These are phyloP conservation scores for Erpetoichthys calabaricus DNA, from an alignment of 2,797 vertebrate species.

Conservation along the genomic window DNA sequence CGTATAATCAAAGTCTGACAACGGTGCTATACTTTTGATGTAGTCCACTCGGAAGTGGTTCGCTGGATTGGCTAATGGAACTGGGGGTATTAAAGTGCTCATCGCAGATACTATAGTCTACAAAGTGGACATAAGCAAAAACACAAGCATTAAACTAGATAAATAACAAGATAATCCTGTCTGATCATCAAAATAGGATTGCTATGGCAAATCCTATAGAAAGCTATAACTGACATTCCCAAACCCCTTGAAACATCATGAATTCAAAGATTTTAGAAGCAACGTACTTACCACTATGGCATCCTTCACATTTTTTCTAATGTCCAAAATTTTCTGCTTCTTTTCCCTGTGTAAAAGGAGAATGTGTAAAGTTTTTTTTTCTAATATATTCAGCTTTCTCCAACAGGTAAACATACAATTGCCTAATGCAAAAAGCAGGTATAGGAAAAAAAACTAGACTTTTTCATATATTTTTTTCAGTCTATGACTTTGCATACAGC, in stretches of 20 bases:
- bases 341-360: conserved; percentile 73
- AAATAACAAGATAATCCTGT: conserved; percentile 30
- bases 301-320: conserved; percentile 96
- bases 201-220: conserved; percentile 18
- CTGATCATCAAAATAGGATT: conserved; percentile 44
- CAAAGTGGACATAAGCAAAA: conserved; percentile 31
- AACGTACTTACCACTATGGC: conserved; percentile 80
- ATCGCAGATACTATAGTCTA: conserved; percentile 90
- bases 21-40: conserved; percentile 85
- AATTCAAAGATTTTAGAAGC: conserved; percentile 17
- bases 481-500: too few relatives aligned
- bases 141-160: conserved; percentile 30
- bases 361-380: conserved; percentile 24
- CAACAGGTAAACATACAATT: too few relatives aligned
- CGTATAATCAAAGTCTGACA: conserved; percentile 91
- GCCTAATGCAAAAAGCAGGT: too few relatives aligned
- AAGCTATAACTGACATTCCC: conserved; percentile 13
- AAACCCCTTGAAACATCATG: conserved; percentile 6
- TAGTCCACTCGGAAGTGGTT: conserved; percentile 89
- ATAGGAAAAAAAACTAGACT: too few relatives aligned
- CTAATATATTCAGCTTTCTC: neutral
- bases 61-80: conserved; percentile 73
- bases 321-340: conserved; percentile 89
- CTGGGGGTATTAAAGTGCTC: conserved; percentile 84
- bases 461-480: too few relatives aligned